Evolutionary conservation across 2,797 vertebrate genomes (phyloP), one percentile per base, ranked within the genome.

Genomic region (Amphiprion clarkii): DNA sequence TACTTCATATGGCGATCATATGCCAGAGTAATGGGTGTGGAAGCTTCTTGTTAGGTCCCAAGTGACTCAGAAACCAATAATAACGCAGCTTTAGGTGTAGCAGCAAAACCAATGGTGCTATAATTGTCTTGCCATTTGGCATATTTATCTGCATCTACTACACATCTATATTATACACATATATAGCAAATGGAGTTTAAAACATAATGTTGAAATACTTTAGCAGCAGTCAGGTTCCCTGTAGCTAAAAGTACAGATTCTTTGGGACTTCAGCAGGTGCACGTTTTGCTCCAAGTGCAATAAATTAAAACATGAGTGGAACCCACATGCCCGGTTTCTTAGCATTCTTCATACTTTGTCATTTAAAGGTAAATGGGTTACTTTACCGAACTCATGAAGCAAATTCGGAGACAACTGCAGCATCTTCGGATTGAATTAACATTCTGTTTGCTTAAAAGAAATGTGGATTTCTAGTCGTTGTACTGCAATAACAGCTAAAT

Each of bases 251-350:
- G 33, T 39, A 10, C 1, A 1, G 53, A 53, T 10, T 71, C 66
- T 70, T 14, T 76, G 58, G 71, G 68, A 68, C 21, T 69, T 64
- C 25, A 59, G 72, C 68, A 80, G 80, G 67, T 74, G 76, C 61
- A 59, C 55, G 61, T 63, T 65, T 73, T 46, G 33, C 60, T 61
- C 71, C 44, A 23, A 68, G 60, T 23, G 61, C 39, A 84, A 71
- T 72, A 61, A 21, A 58, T 82, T 57, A 82, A 70, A 73, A 39
- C 48, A 33, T 13, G 29, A 74, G 44, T 25, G 48, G 53, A 65
- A 48, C 0, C 27, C 72, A 71, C 61, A 74, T 76, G 77, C 53
- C 49, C 12, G 2, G 14, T 27, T 75, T 65, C 33, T 54, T 53
- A 62, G 44, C 13, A 70, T 16, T 54, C 25, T 6, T 59, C 48